Base-by-base conservation (phyloP, 2,888 invertebrate species). In the Polymixis flavicincta region DNA sequence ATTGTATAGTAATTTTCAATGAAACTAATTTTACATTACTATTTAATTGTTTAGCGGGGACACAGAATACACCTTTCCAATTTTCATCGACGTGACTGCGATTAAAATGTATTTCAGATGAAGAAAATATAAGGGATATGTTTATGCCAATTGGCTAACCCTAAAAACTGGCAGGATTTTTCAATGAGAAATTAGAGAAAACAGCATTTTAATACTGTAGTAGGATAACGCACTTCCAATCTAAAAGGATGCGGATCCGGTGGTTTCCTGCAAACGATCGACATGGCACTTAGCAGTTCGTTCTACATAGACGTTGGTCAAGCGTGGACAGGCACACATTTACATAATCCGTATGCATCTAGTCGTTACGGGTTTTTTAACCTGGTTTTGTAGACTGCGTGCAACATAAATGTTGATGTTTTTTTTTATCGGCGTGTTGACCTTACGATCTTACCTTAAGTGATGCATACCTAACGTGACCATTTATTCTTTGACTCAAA, bases 281-380 rank as follows among this genome's bases (percentile, higher is more conserved):
- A 32, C 60, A 59, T 19, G 32, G n/a, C 54, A 55, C 14, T 74
- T 42, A 50, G 25, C 52, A 48, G 52, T 65, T 55, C 45, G 67
- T 64, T 57, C 55, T 52, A 81, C 69, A 67, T 19, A n/a, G 61
- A 22, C 37, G 59, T 61, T 67, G 60, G 69, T 76, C 70, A 68
- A 60, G 82, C 82, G 37, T 83, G 60, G 28, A 57, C 57, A 59
- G 37, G 8, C 72, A 69, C 22, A n/a, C 42, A 70, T 83, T 71
- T 71, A 70, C 82, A 85, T 85, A 85, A 85, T 73, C 55, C 42
- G 60, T 57, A 71, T 82, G 82, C 72, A 85, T 72, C 72, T 82
- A 85, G 77, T 37, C 71, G 76, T 66, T 61, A 82, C 82, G 65
- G 61, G 6, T 32, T 52, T 72, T 61, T 80, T 57, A 60, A 37